Evolutionary conservation across 2,888 invertebrate species (phyloP).

Genomic region (Cantharis lateralis): DNA sequence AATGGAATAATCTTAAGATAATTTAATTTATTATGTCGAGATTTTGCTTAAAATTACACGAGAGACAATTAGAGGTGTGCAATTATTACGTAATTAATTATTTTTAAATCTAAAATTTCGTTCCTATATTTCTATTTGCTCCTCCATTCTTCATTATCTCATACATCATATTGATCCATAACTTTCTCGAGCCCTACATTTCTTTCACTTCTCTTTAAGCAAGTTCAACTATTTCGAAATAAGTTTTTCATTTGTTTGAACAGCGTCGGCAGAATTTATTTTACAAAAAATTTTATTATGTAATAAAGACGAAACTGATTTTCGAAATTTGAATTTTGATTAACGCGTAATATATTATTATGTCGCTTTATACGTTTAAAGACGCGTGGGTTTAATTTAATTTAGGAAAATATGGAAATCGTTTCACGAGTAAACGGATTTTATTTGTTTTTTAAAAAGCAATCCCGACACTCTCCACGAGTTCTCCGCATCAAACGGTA

Average conservation of each 20-base stretch:
- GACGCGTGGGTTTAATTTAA: background rate
- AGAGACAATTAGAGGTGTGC: background rate
- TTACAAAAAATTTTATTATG: background rate
- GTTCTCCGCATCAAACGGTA: background rate
- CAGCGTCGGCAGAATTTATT: background rate
- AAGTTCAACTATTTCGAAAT: background rate
- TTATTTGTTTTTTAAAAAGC: background rate
- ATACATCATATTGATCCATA: background rate
- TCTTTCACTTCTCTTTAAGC: background rate
- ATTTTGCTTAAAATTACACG: background rate
- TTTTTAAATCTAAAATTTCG: background rate
- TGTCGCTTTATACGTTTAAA: background rate
- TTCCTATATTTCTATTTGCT: background rate
- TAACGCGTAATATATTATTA: background rate
- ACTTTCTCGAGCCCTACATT: background rate
- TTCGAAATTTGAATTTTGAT: background rate
- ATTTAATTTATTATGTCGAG: constrained; percentile 3
- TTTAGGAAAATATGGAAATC: background rate
- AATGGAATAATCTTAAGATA: constrained; percentile 1
- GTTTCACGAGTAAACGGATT: background rate
- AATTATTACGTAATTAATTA: background rate
- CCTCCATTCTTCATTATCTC: background rate
- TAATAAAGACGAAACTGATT: background rate
- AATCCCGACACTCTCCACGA: too few species aligned
- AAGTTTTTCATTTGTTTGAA: background rate